Evolutionary conservation across 2,797 vertebrate species (phyloP).

Genomic region (Rhinella marina): DNA sequence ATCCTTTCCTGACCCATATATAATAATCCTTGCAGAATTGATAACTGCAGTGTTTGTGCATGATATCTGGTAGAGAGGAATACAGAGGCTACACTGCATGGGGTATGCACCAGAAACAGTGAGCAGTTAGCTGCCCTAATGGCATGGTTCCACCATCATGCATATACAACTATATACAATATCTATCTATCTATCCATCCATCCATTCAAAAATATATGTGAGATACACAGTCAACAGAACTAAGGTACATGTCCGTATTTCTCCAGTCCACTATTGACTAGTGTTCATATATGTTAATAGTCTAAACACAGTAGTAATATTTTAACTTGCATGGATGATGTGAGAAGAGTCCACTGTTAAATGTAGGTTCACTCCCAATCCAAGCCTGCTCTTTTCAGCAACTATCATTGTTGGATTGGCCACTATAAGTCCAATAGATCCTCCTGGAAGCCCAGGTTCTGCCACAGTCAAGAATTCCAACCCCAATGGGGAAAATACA

Average conservation of each 20-base stretch:
- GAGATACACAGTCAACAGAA: not conserved
- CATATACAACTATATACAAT: too few relatives aligned
- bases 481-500: not conserved
- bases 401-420: not conserved
- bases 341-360: not conserved
- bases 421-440: not conserved
- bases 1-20: slow-evolving; percentile 26
- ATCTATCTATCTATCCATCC: too few relatives aligned
- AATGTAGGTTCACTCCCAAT: not conserved
- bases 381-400: not conserved
- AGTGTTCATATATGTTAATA: not conserved
- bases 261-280: too few relatives aligned
- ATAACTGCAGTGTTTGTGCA: slow-evolving; percentile 13
- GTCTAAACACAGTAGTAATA: not conserved
- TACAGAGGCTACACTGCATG: not conserved
- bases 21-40: slow-evolving; percentile 31
- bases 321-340: not conserved
- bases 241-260: not conserved
- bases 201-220: not conserved
- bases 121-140: not conserved
- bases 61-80: too few relatives aligned
- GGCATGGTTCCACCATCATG: too few relatives aligned
- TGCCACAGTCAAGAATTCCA: not conserved
- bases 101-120: not conserved
- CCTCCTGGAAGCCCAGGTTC: not conserved